Percentiles rank a stretch among this genome's conserved stretches.
Evolutionary conservation across 2,888 invertebrate genomes (phyloP).

Genomic region (Apamea anceps): DNA sequence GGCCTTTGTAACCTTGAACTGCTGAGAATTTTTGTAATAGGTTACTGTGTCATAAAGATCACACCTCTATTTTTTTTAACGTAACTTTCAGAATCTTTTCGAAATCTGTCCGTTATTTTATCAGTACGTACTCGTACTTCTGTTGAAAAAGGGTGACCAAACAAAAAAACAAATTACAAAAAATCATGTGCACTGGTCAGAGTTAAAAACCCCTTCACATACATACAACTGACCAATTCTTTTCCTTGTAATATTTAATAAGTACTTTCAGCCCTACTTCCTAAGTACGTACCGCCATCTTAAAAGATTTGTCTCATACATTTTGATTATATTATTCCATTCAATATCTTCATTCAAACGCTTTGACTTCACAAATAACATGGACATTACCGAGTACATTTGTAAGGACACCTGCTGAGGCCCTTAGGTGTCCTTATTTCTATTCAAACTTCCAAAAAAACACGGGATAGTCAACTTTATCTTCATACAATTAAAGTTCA

Average conservation of each 20-base stretch:
- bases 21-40: conserved; percentile 24
- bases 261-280: conserved; percentile 21
- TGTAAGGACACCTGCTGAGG: conserved; percentile 86
- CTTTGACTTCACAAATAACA: conserved; percentile 77
- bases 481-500: conserved; percentile 30
- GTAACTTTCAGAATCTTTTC: not conserved
- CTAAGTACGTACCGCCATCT: conserved; percentile 40
- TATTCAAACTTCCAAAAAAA: conserved; percentile 67
- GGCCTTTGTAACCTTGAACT: conserved; percentile 39
- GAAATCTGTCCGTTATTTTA: conserved; percentile 36
- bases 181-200: conserved; percentile 17
- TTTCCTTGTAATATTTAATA: conserved; percentile 26
- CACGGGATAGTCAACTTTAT: conserved; percentile 65
- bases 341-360: conserved; percentile 63
- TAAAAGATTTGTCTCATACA: conserved; percentile 59
- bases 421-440: conserved; percentile 85
- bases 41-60: conserved; percentile 23
- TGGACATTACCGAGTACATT: conserved; percentile 81
- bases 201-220: conserved; percentile 5
- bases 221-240: conserved; percentile 35
- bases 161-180: not conserved
- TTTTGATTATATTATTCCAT: conserved; percentile 56
- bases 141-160: not conserved
- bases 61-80: not conserved
- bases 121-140: not conserved